Evolutionary conservation across 30 jellyfish, hydroid and myxozoan genomes (phyloP), one percentile per base, ranked within the genome.

Genomic region (Aurelia coerulea): DNA sequence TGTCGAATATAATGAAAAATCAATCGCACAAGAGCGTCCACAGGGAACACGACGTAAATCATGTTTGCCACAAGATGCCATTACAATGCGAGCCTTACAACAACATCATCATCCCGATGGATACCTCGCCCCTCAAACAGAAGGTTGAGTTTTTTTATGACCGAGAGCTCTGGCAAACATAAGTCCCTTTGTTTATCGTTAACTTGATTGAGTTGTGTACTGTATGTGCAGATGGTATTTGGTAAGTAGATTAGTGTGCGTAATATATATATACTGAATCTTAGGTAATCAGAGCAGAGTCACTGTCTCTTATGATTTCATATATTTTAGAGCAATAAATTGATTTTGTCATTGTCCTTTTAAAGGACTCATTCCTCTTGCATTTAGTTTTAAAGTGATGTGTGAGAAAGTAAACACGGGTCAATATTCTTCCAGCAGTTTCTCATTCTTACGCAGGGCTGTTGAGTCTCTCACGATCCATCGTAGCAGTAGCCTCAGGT

Each of bases 31-130:
- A 19, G 69, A 49, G 11, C 35, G 52, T 16, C 81, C 63, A 8
- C 84, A 74, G 34, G 62, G 62, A 31, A 50, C 89, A 70, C 66
- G 95, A 52, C 85, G 95, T 23, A 86, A 86, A 62, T 86, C 95
- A 3, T 53, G 79, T 59, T 75, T 86, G 19, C 95, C 95, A 6
- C 95, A 86, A 41, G 95, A 86, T 59, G 87, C 95, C 32, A 11
- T 74, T 51, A 86, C 87, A 51, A 70, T 53, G 58, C 62, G 78
- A 15, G 95, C 95, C 2, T 35, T 86, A 41, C 90, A 86, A 79
- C 80, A 76, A n/a, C 95, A 86, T 58, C 80, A 76, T 17, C 95
- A 83, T 18, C 80, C 90, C 13, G 95, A 86, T 62, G 95, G 95
- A 34, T 86, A 86, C 73, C 80, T 86, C 42, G 65, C 95, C 17